Conservation (phyloP, 1,140 invertebrate species). For the Hylaeus anthracinus region DNA sequence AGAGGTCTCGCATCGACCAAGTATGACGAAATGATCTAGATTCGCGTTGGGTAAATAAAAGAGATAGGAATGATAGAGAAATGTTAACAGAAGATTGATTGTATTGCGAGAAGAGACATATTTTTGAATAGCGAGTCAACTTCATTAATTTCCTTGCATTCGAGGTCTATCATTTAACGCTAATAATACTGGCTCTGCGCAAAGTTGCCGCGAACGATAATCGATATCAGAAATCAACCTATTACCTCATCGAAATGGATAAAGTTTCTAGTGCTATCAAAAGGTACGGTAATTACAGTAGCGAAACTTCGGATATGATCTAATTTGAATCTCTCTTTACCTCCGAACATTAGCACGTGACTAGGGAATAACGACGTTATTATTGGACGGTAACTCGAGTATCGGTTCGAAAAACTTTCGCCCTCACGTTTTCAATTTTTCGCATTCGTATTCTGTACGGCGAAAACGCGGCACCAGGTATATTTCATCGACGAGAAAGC, state of each 20-base stretch:
- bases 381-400: neutral
- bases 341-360: conserved; percentile 1
- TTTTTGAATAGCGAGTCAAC: too few relatives aligned
- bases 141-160: conserved; percentile 5
- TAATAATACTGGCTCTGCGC: neutral
- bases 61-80: too few relatives aligned
- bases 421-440: neutral
- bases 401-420: neutral
- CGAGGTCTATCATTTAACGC: neutral
- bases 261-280: conserved; percentile 21
- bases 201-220: conserved; percentile 11
- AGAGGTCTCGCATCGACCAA: too few relatives aligned
- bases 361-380: conserved; percentile 1
- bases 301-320: conserved; percentile 4
- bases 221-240: conserved; percentile 35
- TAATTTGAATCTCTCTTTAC: conserved; percentile 9
- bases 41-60: too few relatives aligned
- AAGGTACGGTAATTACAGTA: conserved; percentile 17
- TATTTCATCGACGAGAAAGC: conserved; percentile 17
- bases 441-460: neutral
- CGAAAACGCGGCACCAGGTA: neutral
- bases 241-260: conserved; percentile 24
- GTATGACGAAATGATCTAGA: too few relatives aligned
- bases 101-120: neutral
- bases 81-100: too few relatives aligned